Evolutionary conservation across 1,140 invertebrate species (phyloP).

Genomic region (Apis dorsata): DNA sequence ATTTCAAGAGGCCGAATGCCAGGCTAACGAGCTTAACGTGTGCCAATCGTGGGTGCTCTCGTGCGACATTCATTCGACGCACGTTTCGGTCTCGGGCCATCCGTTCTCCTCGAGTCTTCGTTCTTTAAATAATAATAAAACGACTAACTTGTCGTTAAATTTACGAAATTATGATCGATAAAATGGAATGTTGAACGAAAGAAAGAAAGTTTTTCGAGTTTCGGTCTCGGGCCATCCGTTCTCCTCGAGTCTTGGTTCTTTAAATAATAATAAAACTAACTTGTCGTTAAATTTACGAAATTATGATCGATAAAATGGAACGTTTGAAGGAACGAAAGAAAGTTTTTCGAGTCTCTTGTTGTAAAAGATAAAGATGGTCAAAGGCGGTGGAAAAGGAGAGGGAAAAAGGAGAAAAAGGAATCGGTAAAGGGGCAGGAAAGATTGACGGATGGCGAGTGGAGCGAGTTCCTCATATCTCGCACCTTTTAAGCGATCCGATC

Average conservation of each 20-base stretch:
- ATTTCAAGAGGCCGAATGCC: slow-evolving; percentile 54
- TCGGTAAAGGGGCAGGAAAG: slow-evolving; percentile 38
- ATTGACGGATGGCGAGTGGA: slow-evolving; percentile 55
- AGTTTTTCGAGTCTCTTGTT: no score
- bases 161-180: no score
- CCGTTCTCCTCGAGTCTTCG: no score
- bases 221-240: no score
- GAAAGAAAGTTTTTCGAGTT: no score
- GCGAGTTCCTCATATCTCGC: slow-evolving; percentile 76
- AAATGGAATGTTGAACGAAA: no score
- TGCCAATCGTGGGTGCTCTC: slow-evolving; percentile 53
- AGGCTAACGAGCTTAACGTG: slow-evolving; percentile 52
- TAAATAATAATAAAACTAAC: not conserved
- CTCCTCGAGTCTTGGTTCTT: not conserved
- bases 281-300: no score
- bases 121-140: not conserved
- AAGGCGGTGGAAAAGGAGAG: not conserved
- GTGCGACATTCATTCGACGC: slow-evolving; percentile 39
- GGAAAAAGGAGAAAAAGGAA: slow-evolving; percentile 52
- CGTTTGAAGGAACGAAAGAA: no score
- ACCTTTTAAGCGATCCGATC: slow-evolving; percentile 70
- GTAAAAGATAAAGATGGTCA: no score
- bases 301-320: no score
- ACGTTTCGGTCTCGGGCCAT: slow-evolving; percentile 15
- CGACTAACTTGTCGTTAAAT: no score